Base-by-base conservation (phyloP, 2,888 invertebrate genomes). In the Cryptocephalus moraei region DNA sequence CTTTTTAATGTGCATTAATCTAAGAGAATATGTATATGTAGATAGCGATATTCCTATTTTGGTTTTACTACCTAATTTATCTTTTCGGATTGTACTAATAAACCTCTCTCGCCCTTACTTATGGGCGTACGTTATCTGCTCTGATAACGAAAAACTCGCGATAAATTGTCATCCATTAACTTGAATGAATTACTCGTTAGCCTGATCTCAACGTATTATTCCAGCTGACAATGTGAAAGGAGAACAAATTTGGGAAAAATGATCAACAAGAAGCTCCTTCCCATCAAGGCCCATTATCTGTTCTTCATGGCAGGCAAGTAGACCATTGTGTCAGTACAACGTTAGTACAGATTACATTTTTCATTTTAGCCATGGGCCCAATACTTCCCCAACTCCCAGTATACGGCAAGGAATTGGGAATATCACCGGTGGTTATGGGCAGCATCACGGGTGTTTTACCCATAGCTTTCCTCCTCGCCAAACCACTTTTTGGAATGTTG, bases 201-300 rank as follows among this genome's bases (percentile, higher is more conserved):
- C 22, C 22, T 22, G 6, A 22, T 22, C 22, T 22, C 22, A 4
- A 22, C 22, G 3, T 22, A 22, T 22, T 6, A 22, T 22, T 22
- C 22, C 22, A 22, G 22, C 22, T 6, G 22, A 2, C 22, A 22
- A n/a, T n/a, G n/a, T n/a, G n/a, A n/a, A 22, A 22, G 22, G 22
- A 2, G 6, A 22, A 22, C 22, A 4, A 11, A 33, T 13, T 13
- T 11, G 42, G 56, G 33, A 40, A 63, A 79, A 58, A 79, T 79
- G 67, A 75, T 91, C 45, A 82, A 90, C 66, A 75, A 63, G 56
- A 74, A 74, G 39, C 74, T 90, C 44, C 61, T 91, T 68, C 90
- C 91, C 9, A 77, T 92, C 43, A 92, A 92, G 75, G 82, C 82
- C 0, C 91, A 91, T 65, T 92, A 82, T 65, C 90, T 92, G 71